These are phyloP conservation scores for Cervus canadensis DNA, from an alignment of 2,113 vertebrate species.

Conservation along the genomic window DNA sequence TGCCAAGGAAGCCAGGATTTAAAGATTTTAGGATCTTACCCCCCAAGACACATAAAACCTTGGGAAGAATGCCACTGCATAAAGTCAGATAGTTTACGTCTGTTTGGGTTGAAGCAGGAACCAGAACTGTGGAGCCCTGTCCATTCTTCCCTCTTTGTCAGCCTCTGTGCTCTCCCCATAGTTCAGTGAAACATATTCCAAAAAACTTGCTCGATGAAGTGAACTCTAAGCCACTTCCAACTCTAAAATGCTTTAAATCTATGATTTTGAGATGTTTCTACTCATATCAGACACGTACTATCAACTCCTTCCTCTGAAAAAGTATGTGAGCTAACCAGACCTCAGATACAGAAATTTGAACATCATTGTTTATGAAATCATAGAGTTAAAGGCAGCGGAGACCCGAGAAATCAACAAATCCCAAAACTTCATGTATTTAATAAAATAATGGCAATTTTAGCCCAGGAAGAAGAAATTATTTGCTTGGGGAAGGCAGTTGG, in stretches of 20 bases:
- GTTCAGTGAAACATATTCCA: background rate
- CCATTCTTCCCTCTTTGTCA: no score
- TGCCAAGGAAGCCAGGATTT: background rate
- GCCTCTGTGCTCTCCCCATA: background rate
- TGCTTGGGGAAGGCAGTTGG: background rate
- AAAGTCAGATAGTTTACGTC: background rate
- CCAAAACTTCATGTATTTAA: background rate
- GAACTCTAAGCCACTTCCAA: background rate
- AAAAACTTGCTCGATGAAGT: background rate
- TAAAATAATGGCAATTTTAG: background rate
- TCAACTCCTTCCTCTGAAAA: background rate
- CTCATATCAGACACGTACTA: background rate
- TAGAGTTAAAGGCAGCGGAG: background rate
- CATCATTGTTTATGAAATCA: background rate
- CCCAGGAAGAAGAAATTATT: background rate
- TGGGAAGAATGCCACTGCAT: background rate
- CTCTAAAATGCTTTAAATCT: background rate
- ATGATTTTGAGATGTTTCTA: background rate
- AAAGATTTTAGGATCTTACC: background rate
- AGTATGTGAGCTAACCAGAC: background rate
- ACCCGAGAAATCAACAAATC: background rate
- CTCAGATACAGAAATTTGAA: background rate
- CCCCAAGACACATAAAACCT: background rate
- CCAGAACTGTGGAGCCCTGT: background rate
- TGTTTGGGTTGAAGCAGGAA: background rate